Evolutionary conservation across 2,888 invertebrate genomes (phyloP).

Genomic region (Chelonus formosanus): DNA sequence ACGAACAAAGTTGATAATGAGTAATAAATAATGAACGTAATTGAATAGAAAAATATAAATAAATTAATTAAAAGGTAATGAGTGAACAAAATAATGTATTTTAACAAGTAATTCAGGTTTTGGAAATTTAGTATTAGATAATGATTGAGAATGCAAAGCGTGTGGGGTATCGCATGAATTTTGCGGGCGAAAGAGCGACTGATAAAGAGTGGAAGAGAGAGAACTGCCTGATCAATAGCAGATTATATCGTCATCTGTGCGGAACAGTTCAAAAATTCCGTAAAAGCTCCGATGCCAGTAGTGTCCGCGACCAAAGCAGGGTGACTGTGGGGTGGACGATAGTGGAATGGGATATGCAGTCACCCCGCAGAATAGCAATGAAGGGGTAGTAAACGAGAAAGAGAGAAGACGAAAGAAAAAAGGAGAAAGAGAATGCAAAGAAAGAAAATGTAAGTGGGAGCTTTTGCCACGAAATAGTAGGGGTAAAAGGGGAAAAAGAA

Average conservation of each 20-base stretch:
- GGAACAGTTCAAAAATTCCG: slow-evolving; percentile 60
- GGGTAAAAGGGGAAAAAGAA: slow-evolving; percentile 39
- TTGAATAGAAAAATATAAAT: not conserved
- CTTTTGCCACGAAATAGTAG: slow-evolving; percentile 26
- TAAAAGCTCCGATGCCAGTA: slow-evolving; percentile 59
- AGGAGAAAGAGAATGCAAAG: slow-evolving; percentile 44
- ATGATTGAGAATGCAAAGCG: slow-evolving; percentile 21
- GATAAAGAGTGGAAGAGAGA: slow-evolving; percentile 24
- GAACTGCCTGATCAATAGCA: slow-evolving; percentile 58
- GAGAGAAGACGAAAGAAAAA: slow-evolving; percentile 32
- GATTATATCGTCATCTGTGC: slow-evolving; percentile 62
- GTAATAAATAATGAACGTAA: not conserved
- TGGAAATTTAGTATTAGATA: slow-evolving; percentile 15
- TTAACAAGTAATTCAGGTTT: not conserved
- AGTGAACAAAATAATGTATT: not conserved
- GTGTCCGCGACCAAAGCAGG: slow-evolving; percentile 36
- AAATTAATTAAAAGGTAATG: no score
- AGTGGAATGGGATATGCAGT: slow-evolving; percentile 20
- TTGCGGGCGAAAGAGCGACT: slow-evolving; percentile 18
- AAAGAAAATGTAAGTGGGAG: slow-evolving; percentile 37
- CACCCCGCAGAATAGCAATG: slow-evolving; percentile 17
- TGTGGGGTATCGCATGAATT: slow-evolving; percentile 23
- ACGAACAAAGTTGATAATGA: not conserved
- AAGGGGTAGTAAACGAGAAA: slow-evolving; percentile 15
- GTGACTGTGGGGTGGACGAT: slow-evolving; percentile 25